Conservation (phyloP, 2,797 vertebrate species). For the Decapterus maruadsi region DNA sequence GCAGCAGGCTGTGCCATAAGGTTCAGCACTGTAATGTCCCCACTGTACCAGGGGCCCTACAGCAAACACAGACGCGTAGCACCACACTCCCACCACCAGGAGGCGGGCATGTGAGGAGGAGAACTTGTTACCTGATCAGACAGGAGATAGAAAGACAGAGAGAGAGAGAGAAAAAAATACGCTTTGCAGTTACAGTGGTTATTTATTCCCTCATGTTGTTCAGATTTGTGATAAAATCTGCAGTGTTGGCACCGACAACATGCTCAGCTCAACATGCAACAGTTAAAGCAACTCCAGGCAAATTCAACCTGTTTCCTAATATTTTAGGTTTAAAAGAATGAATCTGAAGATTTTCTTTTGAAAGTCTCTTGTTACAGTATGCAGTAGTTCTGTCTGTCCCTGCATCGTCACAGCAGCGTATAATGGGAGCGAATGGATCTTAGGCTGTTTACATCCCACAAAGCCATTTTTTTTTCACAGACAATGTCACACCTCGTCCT, state of each 20-base stretch:
- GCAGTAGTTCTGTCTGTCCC: too few species aligned
- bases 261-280: not conserved
- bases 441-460: too few species aligned
- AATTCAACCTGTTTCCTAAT: too few species aligned
- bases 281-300: too few species aligned
- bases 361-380: too few species aligned
- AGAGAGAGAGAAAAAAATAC: constrained; percentile 9
- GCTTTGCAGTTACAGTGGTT: constrained; percentile 9
- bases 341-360: too few species aligned
- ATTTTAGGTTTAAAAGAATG: too few species aligned
- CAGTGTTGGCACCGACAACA: constrained; percentile 1
- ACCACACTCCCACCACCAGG: constrained; percentile 88
- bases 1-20: constrained; percentile 92
- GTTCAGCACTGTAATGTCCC: constrained; percentile 89
- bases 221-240: not conserved
- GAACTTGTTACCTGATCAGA: constrained; percentile 87
- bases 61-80: constrained; percentile 87
- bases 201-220: not conserved
- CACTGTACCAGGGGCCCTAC: constrained; percentile 86
- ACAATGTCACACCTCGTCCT: too few species aligned
- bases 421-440: too few species aligned
- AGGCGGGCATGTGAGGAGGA: constrained; percentile 83
- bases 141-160: constrained; percentile 24
- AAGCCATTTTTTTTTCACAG: too few species aligned
- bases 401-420: too few species aligned